phyloP scores from a whole-genome alignment of 2,888 invertebrate species.

The Drosophila niveifrons region DNA sequence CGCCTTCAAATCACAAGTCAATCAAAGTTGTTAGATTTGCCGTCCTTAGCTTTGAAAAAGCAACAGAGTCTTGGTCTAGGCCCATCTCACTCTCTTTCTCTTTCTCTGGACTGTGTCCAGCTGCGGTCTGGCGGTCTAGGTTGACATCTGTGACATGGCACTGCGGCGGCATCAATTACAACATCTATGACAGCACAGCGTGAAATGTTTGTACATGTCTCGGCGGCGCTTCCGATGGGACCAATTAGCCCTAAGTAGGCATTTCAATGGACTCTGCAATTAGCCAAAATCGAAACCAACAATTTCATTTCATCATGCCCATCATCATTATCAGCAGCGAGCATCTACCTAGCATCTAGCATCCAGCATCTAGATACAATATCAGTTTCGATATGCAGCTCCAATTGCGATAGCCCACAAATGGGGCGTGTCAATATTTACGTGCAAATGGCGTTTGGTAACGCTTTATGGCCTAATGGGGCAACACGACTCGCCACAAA shows the following conservation, averaged over 20 bases:
- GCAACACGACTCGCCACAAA: slow-evolving; percentile 45
- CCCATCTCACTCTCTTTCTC: slow-evolving; percentile 15
- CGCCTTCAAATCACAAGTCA: slow-evolving; percentile 84
- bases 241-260: slow-evolving; percentile 81
- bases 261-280: slow-evolving; percentile 79
- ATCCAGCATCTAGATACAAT: slow-evolving; percentile 19
- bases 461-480: slow-evolving; percentile 75
- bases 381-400: slow-evolving; percentile 40
- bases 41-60: slow-evolving; percentile 53
- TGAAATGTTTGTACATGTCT: slow-evolving; percentile 83
- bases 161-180: slow-evolving; percentile 84
- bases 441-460: slow-evolving; percentile 73
- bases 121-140: slow-evolving; percentile 43
- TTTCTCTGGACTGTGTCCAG: slow-evolving; percentile 18
- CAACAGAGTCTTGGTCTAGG: slow-evolving; percentile 17
- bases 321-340: slow-evolving; percentile 41
- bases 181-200: slow-evolving; percentile 84
- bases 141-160: slow-evolving; percentile 80
- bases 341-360: slow-evolving; percentile 9
- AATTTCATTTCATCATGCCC: slow-evolving; percentile 74
- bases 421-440: slow-evolving; percentile 62
- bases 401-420: slow-evolving; percentile 26
- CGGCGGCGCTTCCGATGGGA: slow-evolving; percentile 80
- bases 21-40: slow-evolving; percentile 84
- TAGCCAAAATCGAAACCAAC: slow-evolving; percentile 80